Evolutionary conservation across 2,888 invertebrate species (phyloP).

Genomic region (Phoenoteleia sp.): DNA sequence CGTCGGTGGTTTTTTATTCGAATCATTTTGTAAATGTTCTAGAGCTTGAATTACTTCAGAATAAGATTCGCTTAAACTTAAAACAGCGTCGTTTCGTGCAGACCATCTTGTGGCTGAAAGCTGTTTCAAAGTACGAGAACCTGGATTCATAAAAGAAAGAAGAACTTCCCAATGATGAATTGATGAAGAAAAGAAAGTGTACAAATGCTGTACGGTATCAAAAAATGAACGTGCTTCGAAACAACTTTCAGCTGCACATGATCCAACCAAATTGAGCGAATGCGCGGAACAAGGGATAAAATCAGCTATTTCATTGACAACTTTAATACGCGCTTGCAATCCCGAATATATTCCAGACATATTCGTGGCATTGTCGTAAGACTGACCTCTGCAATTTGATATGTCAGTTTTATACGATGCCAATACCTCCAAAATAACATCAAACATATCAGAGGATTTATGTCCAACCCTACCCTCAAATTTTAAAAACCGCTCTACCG

Average conservation of each 20-base stretch:
- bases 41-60: slow-evolving; percentile 25
- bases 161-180: slow-evolving; percentile 49
- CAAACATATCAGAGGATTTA: slow-evolving; percentile 26
- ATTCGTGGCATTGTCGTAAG: slow-evolving; percentile 38
- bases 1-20: slow-evolving; percentile 28
- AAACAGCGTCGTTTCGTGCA: slow-evolving; percentile 29
- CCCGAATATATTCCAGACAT: slow-evolving; percentile 69
- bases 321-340: slow-evolving; percentile 75
- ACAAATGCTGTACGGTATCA: slow-evolving; percentile 73
- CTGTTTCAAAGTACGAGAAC: slow-evolving; percentile 22
- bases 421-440: slow-evolving; percentile 1
- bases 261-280: slow-evolving; percentile 76
- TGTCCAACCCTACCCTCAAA: slow-evolving; percentile 33
- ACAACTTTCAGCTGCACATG: slow-evolving; percentile 76
- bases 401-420: slow-evolving; percentile 9
- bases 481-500: slow-evolving; percentile 31
- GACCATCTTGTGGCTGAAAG: slow-evolving; percentile 51
- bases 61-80: slow-evolving; percentile 6
- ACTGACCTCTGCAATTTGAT: slow-evolving; percentile 30
- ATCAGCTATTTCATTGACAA: slow-evolving; percentile 71
- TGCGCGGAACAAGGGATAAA: slow-evolving; percentile 73
- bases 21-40: neutral
- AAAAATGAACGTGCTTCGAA: slow-evolving; percentile 72
- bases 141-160: neutral
- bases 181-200: slow-evolving; percentile 74